A percentile compares a stretch with the other conserved stretches of the same genome.
phyloP scores from a whole-genome alignment of 2,113 vertebrate species.

The Labeo rohita region DNA sequence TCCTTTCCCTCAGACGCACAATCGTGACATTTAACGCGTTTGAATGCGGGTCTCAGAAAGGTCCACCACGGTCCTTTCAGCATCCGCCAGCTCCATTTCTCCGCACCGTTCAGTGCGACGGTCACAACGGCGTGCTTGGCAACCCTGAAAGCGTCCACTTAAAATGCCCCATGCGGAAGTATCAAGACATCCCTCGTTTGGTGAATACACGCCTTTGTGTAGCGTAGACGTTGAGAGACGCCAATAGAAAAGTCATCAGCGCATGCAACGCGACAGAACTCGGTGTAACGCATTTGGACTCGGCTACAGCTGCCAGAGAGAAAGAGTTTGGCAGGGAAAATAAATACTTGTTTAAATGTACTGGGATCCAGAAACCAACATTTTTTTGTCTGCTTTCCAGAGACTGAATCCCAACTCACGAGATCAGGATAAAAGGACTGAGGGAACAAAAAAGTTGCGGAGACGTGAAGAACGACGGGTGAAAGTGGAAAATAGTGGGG shows the following conservation, averaged over 20 bases:
- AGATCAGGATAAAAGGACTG: constrained; percentile 49
- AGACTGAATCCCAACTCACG: constrained; percentile 63
- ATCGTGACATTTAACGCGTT: constrained; percentile 68
- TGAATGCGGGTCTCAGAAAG: constrained; percentile 51
- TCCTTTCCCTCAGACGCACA: constrained; percentile 64
- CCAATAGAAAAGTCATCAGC: constrained; percentile 27
- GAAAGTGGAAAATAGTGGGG: constrained; percentile 62
- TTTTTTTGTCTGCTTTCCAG: constrained; percentile 61
- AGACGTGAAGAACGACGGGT: constrained; percentile 46
- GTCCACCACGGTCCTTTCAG: constrained; percentile 55
- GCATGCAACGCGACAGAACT: constrained; percentile 9
- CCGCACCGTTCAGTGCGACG: constrained; percentile 29
- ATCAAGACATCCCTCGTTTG: constrained; percentile 6
- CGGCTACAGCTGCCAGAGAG: constrained; percentile 60
- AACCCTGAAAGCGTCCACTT: constrained; percentile 46
- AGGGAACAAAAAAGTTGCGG: constrained; percentile 6
- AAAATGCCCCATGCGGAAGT: constrained; percentile 34
- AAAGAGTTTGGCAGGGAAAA: constrained; percentile 70
- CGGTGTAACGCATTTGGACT: constrained; percentile 47
- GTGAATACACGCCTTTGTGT: constrained; percentile 43
- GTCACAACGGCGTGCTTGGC: constrained; percentile 41
- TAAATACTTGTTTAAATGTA: constrained; percentile 66
- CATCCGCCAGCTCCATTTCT: constrained; percentile 10
- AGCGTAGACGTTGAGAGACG: constrained; percentile 5
- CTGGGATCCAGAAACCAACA: constrained; percentile 66